A percentile compares a stretch with the other conserved stretches of the same genome.
phyloP scores from a whole-genome alignment of 2,113 vertebrate species.

The Colossoma macropomum region DNA sequence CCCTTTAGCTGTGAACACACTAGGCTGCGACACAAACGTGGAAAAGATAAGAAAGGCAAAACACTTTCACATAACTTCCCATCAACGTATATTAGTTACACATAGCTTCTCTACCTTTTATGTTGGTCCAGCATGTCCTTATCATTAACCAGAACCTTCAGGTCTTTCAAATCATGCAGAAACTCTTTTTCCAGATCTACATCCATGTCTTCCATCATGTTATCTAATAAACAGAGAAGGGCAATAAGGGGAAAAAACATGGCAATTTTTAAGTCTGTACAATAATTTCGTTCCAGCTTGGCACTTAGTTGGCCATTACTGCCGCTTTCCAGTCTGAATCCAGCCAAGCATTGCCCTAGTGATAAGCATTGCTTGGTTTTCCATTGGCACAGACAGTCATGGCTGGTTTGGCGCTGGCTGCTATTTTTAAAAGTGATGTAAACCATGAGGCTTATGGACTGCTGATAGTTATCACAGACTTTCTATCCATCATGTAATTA shows the following conservation, averaged over 20 bases:
- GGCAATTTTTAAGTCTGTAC: not conserved
- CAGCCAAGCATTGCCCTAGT: conserved; percentile 21
- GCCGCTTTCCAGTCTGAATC: conserved; percentile 26
- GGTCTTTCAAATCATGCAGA: conserved; percentile 89
- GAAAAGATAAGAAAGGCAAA: not conserved
- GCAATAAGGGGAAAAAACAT: not conserved
- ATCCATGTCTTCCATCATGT: conserved; percentile 88
- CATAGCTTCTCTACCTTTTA: conserved; percentile 78
- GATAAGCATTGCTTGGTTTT: conserved; percentile 34
- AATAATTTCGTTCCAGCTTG: conserved; percentile 14
- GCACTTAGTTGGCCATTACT: conserved; percentile 6
- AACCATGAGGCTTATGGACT: not conserved
- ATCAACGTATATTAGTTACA: not conserved
- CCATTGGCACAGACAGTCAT: conserved; percentile 18
- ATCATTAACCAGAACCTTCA: conserved; percentile 87
- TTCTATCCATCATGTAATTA: conserved; percentile 1
- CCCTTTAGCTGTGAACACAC: conserved; percentile 87
- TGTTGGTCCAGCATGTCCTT: conserved; percentile 91
- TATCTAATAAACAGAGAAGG: conserved; percentile 71
- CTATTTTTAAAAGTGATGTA: conserved; percentile 30
- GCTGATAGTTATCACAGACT: not conserved
- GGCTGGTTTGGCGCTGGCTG: not conserved
- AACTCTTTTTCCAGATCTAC: conserved; percentile 90
- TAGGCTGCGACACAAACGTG: conserved; percentile 70
- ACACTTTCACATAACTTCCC: not conserved